Conservation (phyloP, 2,797 vertebrate species). For the Monodelphis domestica region DNA sequence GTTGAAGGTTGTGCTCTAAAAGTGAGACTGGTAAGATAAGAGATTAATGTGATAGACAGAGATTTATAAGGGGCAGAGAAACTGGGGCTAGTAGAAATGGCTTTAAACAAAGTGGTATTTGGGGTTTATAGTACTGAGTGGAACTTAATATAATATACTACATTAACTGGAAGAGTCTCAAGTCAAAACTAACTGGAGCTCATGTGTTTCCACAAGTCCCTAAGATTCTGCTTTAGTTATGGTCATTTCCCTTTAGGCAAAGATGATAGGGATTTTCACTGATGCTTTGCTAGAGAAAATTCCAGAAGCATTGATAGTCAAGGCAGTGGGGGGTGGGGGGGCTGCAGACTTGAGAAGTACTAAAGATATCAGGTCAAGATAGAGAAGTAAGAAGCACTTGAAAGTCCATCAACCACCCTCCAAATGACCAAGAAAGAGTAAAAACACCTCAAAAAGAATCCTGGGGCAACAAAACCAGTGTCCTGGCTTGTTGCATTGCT, state of each 20-base stretch:
- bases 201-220: no score
- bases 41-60: neutral
- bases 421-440: no score
- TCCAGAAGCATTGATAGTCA: no score
- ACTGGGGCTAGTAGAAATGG: neutral
- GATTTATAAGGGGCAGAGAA: neutral
- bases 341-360: no score
- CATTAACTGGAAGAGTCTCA: neutral
- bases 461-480: no score
- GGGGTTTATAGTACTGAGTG: neutral
- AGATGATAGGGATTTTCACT: neutral
- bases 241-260: neutral
- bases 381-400: no score
- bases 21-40: neutral
- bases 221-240: neutral
- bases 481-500: no score
- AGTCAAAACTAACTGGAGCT: neutral
- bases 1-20: neutral
- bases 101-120: neutral
- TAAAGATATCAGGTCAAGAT: no score
- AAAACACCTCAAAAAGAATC: no score
- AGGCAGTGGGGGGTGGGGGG: no score
- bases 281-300: neutral
- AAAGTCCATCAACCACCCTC: no score
- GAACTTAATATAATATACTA: neutral